Base-by-base conservation (phyloP, 2,113 vertebrate species). In the Rhinichthys klamathensis region DNA sequence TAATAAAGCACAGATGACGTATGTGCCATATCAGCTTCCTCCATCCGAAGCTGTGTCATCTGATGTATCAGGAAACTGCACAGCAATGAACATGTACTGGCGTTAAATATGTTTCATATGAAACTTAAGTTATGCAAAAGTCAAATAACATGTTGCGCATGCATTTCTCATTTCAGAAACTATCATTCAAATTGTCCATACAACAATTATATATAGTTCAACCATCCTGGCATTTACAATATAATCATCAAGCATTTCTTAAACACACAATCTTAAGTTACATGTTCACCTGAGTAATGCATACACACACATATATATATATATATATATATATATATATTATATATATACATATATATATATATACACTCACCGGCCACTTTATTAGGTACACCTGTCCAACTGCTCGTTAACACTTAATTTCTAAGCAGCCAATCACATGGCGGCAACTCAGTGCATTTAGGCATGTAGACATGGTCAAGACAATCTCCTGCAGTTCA, bases 61-160 rank as follows among this genome's bases (percentile, higher is more conserved):
- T 93, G 93, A 93, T 94, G 87, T 73, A 93, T 84, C 90, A 85
- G 92, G 91, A 92, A 93, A 93, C 88, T 91, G 88, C 87, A 70
- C 75, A 81, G 32, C 27, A 74, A 32, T 58, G 67, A 73, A 11
- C 58, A 16, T 82, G 63, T 75, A 70, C 85, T 25, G 70, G 10
- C 23, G 18, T 21, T 44, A 82, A 63, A 70, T 6, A 35, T n/a
- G n/a, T n/a, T n/a, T n/a, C n/a, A n/a, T n/a, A n/a, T n/a, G n/a
- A n/a, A n/a, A n/a, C 1, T 25, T 10, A 5, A 60, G 35, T 25
- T 6, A 69, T 56, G 46, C 12, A 69, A 25, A 56, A 27, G 30
- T 69, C 3, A 70, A 9, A 41, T 35, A 11, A 38, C 38, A 70
- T 70, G 2, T 38, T 23, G 3, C 2, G 30, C 30, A 32, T 44